Conservation (phyloP, 2,797 vertebrate species). For the Nasua narica region DNA sequence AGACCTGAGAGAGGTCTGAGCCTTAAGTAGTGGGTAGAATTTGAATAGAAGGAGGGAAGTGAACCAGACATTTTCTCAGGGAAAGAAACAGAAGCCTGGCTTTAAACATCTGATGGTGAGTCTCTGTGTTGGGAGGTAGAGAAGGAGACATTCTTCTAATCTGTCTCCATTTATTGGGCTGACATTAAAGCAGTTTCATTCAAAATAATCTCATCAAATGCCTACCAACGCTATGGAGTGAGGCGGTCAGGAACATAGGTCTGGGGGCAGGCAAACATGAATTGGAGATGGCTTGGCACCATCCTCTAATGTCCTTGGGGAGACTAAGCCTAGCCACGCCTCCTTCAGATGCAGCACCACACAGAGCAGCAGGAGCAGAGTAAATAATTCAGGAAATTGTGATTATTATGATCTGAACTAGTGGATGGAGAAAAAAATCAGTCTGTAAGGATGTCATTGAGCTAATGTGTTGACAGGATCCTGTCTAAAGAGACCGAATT, state of each 20-base stretch:
- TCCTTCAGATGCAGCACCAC: not conserved
- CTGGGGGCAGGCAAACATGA: not conserved
- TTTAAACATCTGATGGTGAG: not conserved
- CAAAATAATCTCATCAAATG: not conserved
- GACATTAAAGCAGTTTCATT: not conserved
- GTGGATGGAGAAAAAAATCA: not conserved
- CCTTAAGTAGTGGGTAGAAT: not conserved
- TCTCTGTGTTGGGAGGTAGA: not conserved
- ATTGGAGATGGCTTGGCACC: not conserved
- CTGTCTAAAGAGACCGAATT: not conserved
- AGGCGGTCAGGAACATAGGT: not conserved
- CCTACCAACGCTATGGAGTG: not conserved
- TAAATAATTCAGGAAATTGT: not conserved
- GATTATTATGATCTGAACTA: not conserved
- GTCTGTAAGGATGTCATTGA: not conserved
- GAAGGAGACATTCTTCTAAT: not conserved
- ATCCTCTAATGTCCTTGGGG: fast-evolving
- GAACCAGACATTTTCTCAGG: not conserved
- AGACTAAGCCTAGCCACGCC: fast-evolving
- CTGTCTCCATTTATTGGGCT: not conserved
- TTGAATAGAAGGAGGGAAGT: not conserved
- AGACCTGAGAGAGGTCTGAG: not conserved
- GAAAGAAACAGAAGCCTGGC: not conserved
- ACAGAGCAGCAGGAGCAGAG: fast-evolving
- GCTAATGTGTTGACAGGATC: not conserved